Evolutionary conservation across 2,797 vertebrate genomes (phyloP).

Genomic region (Menidia menidia): DNA sequence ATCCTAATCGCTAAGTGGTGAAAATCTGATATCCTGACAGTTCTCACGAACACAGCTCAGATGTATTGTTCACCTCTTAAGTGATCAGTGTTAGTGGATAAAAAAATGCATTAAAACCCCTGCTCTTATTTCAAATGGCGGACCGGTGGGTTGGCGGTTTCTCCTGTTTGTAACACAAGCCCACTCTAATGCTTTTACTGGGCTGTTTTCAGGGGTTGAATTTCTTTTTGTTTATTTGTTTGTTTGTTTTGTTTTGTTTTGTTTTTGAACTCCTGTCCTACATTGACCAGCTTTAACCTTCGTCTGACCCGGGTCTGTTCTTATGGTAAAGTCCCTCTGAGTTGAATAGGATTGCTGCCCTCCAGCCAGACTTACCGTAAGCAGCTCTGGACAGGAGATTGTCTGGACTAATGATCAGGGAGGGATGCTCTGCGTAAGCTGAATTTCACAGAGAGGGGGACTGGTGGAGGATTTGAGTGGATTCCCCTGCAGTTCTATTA

Average conservation of each 20-base stretch:
- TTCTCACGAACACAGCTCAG: not conserved
- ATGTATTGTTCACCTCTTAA: not conserved
- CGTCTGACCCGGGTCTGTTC: slow-evolving; percentile 37
- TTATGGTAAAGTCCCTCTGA: slow-evolving; percentile 60
- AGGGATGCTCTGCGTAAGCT: slow-evolving; percentile 40
- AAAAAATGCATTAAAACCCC: not conserved
- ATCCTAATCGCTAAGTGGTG: not conserved
- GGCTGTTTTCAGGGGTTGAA: not conserved
- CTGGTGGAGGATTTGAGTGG: slow-evolving; percentile 9
- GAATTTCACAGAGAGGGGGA: slow-evolving; percentile 28
- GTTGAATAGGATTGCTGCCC: slow-evolving; percentile 68
- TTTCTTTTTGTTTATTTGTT: slow-evolving; percentile 17
- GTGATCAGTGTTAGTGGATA: not conserved
- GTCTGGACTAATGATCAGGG: slow-evolving; percentile 63
- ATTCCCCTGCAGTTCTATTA: slow-evolving; percentile 2
- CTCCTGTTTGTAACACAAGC: slow-evolving; percentile 4
- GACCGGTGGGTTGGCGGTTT: not conserved
- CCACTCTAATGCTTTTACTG: not conserved
- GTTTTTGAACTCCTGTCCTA: slow-evolving; percentile 51
- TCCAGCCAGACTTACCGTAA: slow-evolving; percentile 72
- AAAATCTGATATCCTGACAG: not conserved
- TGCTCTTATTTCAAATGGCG: not conserved
- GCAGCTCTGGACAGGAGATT: slow-evolving; percentile 77
- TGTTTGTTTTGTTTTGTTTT: slow-evolving; percentile 32
- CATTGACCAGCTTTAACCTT: slow-evolving; percentile 58